phyloP scores from a whole-genome alignment of 2,113 vertebrate species.

The Syrrhaptes paradoxus region DNA sequence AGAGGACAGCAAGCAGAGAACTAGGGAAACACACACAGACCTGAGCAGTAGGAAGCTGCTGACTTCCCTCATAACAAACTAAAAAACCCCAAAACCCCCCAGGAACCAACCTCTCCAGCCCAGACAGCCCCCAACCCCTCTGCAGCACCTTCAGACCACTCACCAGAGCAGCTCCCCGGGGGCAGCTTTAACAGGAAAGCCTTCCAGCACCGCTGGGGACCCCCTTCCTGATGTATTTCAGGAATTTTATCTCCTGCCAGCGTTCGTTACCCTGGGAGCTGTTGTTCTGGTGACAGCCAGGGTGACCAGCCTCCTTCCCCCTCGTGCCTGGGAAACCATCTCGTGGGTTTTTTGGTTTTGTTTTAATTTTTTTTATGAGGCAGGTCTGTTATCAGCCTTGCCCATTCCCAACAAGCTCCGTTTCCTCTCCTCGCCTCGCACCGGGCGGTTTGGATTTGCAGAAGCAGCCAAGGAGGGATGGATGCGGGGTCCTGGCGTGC shows the following conservation, averaged over 20 bases:
- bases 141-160: fast-evolving
- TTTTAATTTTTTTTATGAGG: too few species aligned
- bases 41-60: fast-evolving
- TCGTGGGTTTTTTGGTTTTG: too few species aligned
- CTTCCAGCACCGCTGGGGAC: not conserved
- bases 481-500: not conserved
- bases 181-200: not conserved
- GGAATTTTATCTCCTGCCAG: fast-evolving
- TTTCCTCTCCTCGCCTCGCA: fast-evolving
- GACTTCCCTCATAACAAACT: fast-evolving
- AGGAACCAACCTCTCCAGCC: fast-evolving
- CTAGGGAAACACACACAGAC: not conserved
- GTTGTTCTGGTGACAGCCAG: not conserved
- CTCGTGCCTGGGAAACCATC: not conserved
- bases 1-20: not conserved
- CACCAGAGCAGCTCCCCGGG: not conserved
- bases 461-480: not conserved
- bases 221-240: fast-evolving
- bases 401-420: fast-evolving
- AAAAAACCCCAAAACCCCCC: not conserved
- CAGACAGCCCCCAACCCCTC: fast-evolving
- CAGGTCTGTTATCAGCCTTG: not conserved
- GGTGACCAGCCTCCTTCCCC: not conserved
- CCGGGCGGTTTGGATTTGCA: too few species aligned
- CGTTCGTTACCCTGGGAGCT: not conserved